phyloP scores from a whole-genome alignment of 2,113 vertebrate species.

The Sialia sialis region DNA sequence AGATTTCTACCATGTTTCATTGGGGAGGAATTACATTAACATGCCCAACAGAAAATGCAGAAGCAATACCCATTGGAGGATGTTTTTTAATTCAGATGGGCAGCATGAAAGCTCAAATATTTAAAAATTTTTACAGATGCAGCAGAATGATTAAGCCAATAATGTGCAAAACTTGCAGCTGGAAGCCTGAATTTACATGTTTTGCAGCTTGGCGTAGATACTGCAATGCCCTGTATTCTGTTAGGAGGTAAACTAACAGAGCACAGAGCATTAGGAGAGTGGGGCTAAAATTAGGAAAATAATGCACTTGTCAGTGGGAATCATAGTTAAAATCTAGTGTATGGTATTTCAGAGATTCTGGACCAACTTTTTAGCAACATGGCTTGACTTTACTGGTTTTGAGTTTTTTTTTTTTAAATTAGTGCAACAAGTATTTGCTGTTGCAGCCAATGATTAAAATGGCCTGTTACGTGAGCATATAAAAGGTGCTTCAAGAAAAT shows the following conservation, averaged over 20 bases:
- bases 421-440: not conserved
- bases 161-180: not conserved
- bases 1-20: not conserved
- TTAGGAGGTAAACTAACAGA: not conserved
- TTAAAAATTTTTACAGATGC: not conserved
- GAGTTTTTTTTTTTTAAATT: not conserved
- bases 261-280: not conserved
- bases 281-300: not conserved
- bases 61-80: not conserved
- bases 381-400: not conserved
- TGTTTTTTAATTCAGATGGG: not conserved
- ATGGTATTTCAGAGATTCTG: not conserved
- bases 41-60: not conserved
- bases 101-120: not conserved
- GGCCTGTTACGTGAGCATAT: not conserved
- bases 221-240: not conserved
- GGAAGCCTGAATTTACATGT: not conserved
- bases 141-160: not conserved
- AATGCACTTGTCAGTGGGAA: not conserved
- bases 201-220: not conserved
- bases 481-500: not conserved
- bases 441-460: not conserved
- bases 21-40: not conserved
- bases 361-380: not conserved
- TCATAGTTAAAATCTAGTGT: not conserved